Conservation (phyloP, 2,113 vertebrate species). For the Brachyistius frenatus region DNA sequence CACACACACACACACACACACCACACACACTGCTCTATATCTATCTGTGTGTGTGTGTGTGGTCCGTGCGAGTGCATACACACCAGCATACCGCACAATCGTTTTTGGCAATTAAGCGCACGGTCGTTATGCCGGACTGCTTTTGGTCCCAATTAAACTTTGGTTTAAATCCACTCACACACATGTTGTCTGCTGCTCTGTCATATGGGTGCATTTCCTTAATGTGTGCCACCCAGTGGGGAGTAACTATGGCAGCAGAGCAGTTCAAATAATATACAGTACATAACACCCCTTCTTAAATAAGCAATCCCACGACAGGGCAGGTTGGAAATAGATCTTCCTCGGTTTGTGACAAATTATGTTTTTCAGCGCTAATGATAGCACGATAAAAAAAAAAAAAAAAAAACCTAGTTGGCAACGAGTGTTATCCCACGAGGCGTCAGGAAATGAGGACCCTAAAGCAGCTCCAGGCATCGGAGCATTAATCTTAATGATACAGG, state of each 20-base stretch:
- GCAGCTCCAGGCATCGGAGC: background rate
- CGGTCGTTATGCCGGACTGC: no score
- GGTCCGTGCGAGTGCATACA: background rate
- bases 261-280: background rate
- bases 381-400: background rate
- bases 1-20: slow-evolving; percentile 1
- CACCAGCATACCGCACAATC: no score
- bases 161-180: no score
- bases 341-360: slow-evolving; percentile 10
- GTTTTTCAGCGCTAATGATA: background rate
- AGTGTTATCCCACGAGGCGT: background rate
- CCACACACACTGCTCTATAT: background rate
- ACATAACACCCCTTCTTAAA: background rate
- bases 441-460: slow-evolving; percentile 9
- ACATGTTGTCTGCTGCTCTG: no score
- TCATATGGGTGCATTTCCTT: background rate
- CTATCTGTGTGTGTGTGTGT: no score
- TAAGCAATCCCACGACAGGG: background rate
- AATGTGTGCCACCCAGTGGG: background rate
- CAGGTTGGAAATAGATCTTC: background rate
- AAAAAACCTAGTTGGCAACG: background rate
- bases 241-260: background rate
- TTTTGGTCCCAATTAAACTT: no score
- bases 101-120: no score
- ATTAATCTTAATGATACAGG: slow-evolving; percentile 29